Evolutionary conservation across 2,888 invertebrate species (phyloP).

Genomic region (Dinocampus coccinellae): DNA sequence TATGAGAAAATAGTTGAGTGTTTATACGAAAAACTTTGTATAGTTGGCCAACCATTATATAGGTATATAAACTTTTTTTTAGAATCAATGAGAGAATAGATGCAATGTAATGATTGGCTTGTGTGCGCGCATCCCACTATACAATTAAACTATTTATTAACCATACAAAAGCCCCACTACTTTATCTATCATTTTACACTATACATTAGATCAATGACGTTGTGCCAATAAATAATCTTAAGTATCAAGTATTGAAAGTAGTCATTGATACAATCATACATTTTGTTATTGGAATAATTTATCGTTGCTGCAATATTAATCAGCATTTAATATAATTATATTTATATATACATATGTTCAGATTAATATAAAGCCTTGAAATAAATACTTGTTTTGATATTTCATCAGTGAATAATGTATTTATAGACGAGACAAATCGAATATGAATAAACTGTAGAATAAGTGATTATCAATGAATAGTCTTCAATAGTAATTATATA

Average conservation of each 20-base stretch:
- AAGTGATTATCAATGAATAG: background rate
- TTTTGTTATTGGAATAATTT: background rate
- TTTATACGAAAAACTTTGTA: background rate
- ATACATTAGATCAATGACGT: background rate
- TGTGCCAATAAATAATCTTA: background rate
- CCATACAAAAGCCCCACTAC: background rate
- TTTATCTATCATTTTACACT: background rate
- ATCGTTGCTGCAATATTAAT: background rate
- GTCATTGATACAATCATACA: background rate
- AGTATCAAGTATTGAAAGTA: background rate
- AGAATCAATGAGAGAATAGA: slow-evolving; percentile 19
- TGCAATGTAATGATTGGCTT: slow-evolving; percentile 22
- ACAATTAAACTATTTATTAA: background rate
- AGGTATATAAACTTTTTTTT: no score
- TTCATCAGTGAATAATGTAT: background rate
- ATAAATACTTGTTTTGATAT: background rate
- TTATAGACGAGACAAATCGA: background rate
- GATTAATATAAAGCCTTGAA: background rate
- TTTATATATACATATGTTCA: background rate
- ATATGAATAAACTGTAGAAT: background rate
- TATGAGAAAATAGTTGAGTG: background rate
- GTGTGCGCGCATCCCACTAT: slow-evolving; percentile 9
- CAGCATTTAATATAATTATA: background rate
- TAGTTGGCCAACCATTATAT: background rate
- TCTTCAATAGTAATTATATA: background rate